phyloP scores from a whole-genome alignment of 2,888 invertebrate genomes.

The Nephrotoma flavescens region DNA sequence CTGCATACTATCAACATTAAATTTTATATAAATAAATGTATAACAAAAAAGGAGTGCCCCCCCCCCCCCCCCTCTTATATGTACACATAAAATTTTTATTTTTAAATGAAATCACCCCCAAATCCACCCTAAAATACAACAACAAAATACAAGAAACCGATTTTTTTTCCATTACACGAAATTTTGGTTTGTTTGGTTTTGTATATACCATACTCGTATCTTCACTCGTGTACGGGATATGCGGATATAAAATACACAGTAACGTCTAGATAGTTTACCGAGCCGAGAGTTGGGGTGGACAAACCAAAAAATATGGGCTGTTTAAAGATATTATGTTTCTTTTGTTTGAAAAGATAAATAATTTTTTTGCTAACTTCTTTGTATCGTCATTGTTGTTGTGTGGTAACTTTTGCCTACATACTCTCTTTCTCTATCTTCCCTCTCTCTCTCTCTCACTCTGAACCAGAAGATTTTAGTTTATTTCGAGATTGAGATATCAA shows the following conservation, averaged over 20 bases:
- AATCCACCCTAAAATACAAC: not conserved
- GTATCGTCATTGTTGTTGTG: not conserved
- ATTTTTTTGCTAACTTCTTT: not conserved
- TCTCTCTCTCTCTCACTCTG: too few relatives aligned
- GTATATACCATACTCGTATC: not conserved
- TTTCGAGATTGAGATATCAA: not conserved
- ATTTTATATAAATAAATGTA: not conserved
- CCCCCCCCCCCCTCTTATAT: too few relatives aligned
- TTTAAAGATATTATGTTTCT: not conserved
- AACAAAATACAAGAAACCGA: not conserved
- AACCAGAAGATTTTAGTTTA: not conserved
- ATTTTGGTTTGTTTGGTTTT: not conserved
- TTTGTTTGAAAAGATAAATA: not conserved
- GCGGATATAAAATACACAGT: not conserved
- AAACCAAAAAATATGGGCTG: not conserved
- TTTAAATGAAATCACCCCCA: not conserved
- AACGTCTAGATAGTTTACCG: not conserved
- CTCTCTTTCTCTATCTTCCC: not conserved
- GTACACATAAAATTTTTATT: not conserved
- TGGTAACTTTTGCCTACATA: not conserved
- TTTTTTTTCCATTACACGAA: not conserved
- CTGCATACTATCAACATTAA: not conserved
- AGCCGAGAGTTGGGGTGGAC: not conserved
- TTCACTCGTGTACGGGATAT: not conserved
- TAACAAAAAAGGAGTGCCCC: not conserved